Evolutionary conservation across 2,113 vertebrate species (phyloP), one percentile per base, ranked within the genome.

Genomic region (Alethe diademata): DNA sequence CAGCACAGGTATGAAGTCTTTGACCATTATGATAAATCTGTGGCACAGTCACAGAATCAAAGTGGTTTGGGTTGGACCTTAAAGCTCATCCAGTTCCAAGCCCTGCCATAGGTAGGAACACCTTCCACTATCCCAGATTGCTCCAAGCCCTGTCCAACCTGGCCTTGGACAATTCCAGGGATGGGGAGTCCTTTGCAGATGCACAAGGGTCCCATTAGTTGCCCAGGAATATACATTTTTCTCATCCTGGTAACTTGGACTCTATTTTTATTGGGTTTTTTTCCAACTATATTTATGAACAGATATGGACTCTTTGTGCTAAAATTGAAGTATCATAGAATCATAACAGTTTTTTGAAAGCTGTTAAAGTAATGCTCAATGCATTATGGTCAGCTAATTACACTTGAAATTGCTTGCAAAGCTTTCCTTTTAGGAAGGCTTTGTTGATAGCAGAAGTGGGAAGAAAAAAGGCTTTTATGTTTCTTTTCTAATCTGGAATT

Each of bases 301-400:
- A 56, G 72, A 50, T 74, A 50, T 1, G 26, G 64, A 16, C 12
- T 58, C 14, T 25, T 28, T 28, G 22, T 73, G 51, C 64, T 88
- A n/a, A 86, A 67, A 85, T 48, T 66, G 73, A 76, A 58, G 16
- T 62, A 71, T 86, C 48, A 6, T 53, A 7, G n/a, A 70, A 83
- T 58, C 33, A 10, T 50, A 61, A 42, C 28, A 38, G 8, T 48
- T 79, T 72, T 74, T 75, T 74, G 62, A 69, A 74, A 74, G 54
- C 86, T 85, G 45, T 92, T 92, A 75, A 93, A 72, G 33, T 84
- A 40, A 10, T 70, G 22, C 51, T 86, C 78, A 90, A 69, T 92
- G 73, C 80, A 72, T 91, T 87, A 42, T 26, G 48, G 79, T 42
- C 86, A 89, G 61, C 57, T 91, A 91, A 92, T 91, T 93, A 79